Evolutionary conservation across 2,797 vertebrate species (phyloP).

Genomic region (Benthosema pterotum): DNA sequence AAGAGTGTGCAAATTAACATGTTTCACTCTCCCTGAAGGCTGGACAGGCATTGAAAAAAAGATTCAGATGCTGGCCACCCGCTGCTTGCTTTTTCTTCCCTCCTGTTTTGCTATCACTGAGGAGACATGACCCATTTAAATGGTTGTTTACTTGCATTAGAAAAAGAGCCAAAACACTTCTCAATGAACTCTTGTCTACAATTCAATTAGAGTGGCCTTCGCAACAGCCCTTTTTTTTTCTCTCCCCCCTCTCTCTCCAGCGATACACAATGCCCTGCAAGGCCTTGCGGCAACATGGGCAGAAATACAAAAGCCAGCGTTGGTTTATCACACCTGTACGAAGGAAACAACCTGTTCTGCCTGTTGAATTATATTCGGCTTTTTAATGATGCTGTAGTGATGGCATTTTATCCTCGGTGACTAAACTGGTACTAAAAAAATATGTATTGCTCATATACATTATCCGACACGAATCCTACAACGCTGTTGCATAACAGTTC

Average conservation of each 20-base stretch:
- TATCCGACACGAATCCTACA: background rate
- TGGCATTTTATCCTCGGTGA: background rate
- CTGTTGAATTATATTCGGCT: background rate
- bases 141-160: conserved; percentile 87
- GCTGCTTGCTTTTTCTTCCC: conserved; percentile 73
- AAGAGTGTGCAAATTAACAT: conserved; percentile 79
- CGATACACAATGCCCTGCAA: conserved; percentile 57
- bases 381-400: background rate
- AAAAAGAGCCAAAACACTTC: conserved; percentile 80
- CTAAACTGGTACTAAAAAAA: too few species aligned
- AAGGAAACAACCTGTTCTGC: conserved; percentile 18
- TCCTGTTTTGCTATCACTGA: conserved; percentile 75
- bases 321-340: conserved; percentile 38
- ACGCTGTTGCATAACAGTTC: background rate
- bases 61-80: conserved; percentile 79
- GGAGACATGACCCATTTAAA: conserved; percentile 87
- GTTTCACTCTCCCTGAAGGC: conserved; percentile 77
- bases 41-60: conserved; percentile 80
- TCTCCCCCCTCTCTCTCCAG: too few species aligned
- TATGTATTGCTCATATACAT: too few species aligned
- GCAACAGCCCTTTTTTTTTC: conserved; percentile 71
- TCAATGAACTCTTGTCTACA: conserved; percentile 89
- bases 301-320: conserved; percentile 31
- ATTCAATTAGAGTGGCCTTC: conserved; percentile 86
- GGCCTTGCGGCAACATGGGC: conserved; percentile 36